These are phyloP conservation scores for Campoletis sonorensis DNA, from an alignment of 1,140 invertebrate genomes.

Conservation along the genomic window DNA sequence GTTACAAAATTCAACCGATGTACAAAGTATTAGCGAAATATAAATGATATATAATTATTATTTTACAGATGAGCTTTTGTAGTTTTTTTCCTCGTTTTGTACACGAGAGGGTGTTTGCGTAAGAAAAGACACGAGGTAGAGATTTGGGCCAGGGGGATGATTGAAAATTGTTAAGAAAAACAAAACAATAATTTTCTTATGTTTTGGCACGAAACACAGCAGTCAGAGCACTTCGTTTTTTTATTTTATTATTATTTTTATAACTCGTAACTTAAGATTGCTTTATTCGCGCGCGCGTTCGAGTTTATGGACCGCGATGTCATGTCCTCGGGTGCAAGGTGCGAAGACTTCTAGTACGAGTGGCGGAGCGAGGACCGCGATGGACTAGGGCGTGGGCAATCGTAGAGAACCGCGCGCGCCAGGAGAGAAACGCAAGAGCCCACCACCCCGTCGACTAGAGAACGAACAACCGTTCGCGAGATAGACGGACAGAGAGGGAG, in stretches of 20 bases:
- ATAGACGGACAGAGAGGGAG: slow-evolving; percentile 1
- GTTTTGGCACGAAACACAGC: background rate
- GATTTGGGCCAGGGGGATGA: slow-evolving; percentile 24
- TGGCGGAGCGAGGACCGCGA: slow-evolving; percentile 60
- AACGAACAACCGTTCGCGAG: slow-evolving; percentile 10
- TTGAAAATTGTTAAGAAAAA: slow-evolving; percentile 33
- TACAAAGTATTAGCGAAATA: too few relatives aligned
- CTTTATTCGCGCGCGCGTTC: slow-evolving; percentile 28
- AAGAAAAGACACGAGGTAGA: slow-evolving; percentile 44
- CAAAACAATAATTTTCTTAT: slow-evolving; percentile 31
- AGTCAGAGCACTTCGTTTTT: background rate
- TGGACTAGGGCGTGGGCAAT: slow-evolving; percentile 73
- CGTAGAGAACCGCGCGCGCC: slow-evolving; percentile 61
- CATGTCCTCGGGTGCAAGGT: background rate
- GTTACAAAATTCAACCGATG: too few relatives aligned
- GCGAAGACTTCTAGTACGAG: slow-evolving; percentile 30
- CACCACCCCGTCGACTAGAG: slow-evolving; percentile 42
- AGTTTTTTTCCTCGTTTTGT: too few relatives aligned
- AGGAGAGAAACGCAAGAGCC: slow-evolving; percentile 43
- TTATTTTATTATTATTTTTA: background rate
- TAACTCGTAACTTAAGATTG: background rate
- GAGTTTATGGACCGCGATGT: slow-evolving; percentile 55
- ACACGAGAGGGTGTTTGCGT: background rate
- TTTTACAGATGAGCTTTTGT: too few relatives aligned
- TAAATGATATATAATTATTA: too few relatives aligned